Base-by-base conservation (phyloP, 2,797 vertebrate genomes). In the Myripristis jacobus region DNA sequence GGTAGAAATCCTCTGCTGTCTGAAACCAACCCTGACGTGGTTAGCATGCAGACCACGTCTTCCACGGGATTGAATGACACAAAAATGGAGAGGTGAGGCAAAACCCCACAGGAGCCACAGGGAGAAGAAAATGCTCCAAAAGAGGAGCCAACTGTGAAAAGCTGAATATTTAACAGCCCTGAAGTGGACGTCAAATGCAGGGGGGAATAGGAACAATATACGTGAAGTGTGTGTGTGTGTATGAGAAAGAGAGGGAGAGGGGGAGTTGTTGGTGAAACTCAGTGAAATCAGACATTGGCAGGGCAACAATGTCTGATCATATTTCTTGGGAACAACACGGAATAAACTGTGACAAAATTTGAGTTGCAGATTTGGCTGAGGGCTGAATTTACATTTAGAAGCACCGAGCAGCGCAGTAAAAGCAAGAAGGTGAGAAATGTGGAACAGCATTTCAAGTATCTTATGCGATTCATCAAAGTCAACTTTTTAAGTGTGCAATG, bases 91-190 rank as follows among this genome's bases (percentile, higher is more conserved):
- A 84, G 76, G 61, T 85, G 85, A 81, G 65, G 81, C 48, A 51
- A 75, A 85, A 36, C 74, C 83, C 77, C 71, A 38, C 62, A 83
- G 73, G 66, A 75, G 59, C 31, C 61, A 4, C 50, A 53, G 66
- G 65, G 70, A 65, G 29, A 65, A 54, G 58, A 66, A 77, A 62
- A 79, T 3, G 34, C 57, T 88, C 41, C 3, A 58, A 78, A 59
- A 41, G 59, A 65, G 31, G 11, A n/a, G 25, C 47, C 50, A 62
- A 36, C 59, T 66, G 74, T 76, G 79, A 84, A 68, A 87, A 81
- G 64, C 21, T 81, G 66, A 87, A 90, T 88, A 90, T 91, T 88
- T 70, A 81, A 63, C 34, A 66, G 75, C 59, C 8, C 54, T 76
- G 53, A 73, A 70, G 67, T 65, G 47, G 54, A 75, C 62, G 55